phyloP scores from a whole-genome alignment of 2,797 vertebrate genomes.

The Oreonectes daqikongensis region DNA sequence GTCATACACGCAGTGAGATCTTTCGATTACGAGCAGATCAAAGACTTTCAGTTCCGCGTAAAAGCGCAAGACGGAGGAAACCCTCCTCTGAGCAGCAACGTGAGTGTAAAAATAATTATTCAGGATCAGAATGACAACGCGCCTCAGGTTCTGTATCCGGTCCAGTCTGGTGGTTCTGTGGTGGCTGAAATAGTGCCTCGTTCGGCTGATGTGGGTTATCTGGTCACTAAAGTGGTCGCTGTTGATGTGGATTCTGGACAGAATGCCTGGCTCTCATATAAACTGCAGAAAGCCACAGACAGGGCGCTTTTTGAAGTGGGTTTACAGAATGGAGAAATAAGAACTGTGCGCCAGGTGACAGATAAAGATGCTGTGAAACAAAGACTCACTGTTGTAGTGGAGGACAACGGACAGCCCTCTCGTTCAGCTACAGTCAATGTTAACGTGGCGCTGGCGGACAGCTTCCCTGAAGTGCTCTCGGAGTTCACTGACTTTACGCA shows the following conservation, averaged over 20 bases:
- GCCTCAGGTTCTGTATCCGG: constrained; percentile 52
- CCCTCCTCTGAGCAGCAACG: constrained; percentile 66
- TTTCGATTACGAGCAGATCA: constrained; percentile 79
- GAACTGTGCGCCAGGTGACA: constrained; percentile 55
- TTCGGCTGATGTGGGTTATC: constrained; percentile 69
- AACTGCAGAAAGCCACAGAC: constrained; percentile 66
- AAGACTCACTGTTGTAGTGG: constrained; percentile 62
- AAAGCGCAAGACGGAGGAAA: constrained; percentile 54
- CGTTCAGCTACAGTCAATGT: constrained; percentile 62
- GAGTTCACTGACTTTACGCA: constrained; percentile 50
- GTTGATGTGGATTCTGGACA: constrained; percentile 63
- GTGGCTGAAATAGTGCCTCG: constrained; percentile 75
- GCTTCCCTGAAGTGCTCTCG: constrained; percentile 65
- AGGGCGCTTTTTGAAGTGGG: constrained; percentile 67
- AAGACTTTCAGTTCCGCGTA: constrained; percentile 68
- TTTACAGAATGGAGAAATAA: constrained; percentile 57
- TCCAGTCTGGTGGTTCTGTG: constrained; percentile 64
- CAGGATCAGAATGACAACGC: constrained; percentile 72
- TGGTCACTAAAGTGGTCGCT: constrained; percentile 67
- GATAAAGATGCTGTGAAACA: constrained; percentile 66
- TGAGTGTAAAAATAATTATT: constrained; percentile 61
- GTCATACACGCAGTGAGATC: constrained; percentile 68
- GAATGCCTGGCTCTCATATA: constrained; percentile 70
- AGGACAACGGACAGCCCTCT: constrained; percentile 55
- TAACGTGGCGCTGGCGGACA: constrained; percentile 69